phyloP scores from a whole-genome alignment of 1,140 invertebrate genomes.

The Caligus rogercresseyi region DNA sequence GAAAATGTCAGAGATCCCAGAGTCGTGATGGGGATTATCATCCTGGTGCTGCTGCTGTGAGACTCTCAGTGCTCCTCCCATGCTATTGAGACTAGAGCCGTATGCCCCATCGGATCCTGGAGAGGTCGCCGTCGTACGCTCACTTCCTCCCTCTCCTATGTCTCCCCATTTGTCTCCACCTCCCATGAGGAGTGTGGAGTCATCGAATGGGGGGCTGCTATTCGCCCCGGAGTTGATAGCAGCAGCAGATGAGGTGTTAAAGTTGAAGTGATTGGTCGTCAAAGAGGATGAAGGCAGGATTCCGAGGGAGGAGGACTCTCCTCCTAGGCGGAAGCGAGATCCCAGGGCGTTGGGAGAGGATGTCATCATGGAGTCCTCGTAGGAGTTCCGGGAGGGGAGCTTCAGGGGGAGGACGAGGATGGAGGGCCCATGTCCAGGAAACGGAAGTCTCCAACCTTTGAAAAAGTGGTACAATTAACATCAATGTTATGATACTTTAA shows the following conservation, averaged over 20 bases:
- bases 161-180: slow-evolving; percentile 39
- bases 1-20: neutral
- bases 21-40: neutral
- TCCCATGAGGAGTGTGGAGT: slow-evolving; percentile 32
- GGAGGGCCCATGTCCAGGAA: neutral
- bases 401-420: slow-evolving; percentile 16
- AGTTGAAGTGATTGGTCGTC: slow-evolving; percentile 19
- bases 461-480: no score
- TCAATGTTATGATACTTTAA: no score
- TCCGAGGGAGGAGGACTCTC: no score
- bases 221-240: slow-evolving; percentile 30
- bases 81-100: slow-evolving; percentile 11
- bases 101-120: slow-evolving; percentile 17
- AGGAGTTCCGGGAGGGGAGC: slow-evolving; percentile 5
- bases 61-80: neutral
- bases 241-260: slow-evolving; percentile 15
- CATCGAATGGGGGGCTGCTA: slow-evolving; percentile 35
- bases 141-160: slow-evolving; percentile 40
- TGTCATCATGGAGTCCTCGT: slow-evolving; percentile 12
- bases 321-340: slow-evolving; percentile 15
- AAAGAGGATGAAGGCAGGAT: no score
- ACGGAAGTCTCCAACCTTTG: neutral
- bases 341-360: slow-evolving; percentile 21
- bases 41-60: neutral
- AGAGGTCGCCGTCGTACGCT: slow-evolving; percentile 32